Conservation (phyloP, 2,113 vertebrate species). For the Puntigrus tetrazona region DNA sequence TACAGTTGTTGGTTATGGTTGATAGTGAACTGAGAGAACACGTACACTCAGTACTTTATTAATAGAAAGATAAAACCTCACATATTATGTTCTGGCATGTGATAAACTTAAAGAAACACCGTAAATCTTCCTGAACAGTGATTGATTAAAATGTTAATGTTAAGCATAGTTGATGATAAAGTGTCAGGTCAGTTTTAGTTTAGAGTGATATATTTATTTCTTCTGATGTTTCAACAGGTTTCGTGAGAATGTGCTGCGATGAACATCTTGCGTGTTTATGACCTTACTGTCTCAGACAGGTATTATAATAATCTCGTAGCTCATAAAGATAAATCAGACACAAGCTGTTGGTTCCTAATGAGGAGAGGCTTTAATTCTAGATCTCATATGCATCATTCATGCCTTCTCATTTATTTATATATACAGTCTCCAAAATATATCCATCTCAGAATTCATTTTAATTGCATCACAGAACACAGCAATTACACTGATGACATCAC, state of each 20-base stretch:
- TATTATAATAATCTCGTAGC: conserved; percentile 3
- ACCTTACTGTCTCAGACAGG: background rate
- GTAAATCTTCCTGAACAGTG: background rate
- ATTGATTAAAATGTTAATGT: too few relatives aligned
- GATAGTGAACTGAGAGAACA: background rate
- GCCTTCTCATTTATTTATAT: background rate
- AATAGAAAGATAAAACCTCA: background rate
- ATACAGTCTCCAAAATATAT: background rate
- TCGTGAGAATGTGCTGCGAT: too few relatives aligned
- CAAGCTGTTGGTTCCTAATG: conserved; percentile 1
- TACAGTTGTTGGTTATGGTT: background rate
- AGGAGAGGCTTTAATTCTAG: conserved; percentile 6
- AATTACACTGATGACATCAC: background rate
- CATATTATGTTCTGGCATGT: background rate
- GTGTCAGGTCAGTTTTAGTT: background rate
- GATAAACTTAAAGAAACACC: background rate
- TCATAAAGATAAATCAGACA: conserved; percentile 53
- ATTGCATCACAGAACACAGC: background rate
- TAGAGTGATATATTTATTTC: background rate
- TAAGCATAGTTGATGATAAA: background rate
- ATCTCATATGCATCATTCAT: background rate
- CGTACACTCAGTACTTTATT: background rate
- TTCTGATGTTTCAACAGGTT: background rate
- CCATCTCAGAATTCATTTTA: background rate
- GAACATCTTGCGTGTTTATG: background rate